Conservation (phyloP, 1,140 invertebrate genomes). For the Ladona fulva region DNA sequence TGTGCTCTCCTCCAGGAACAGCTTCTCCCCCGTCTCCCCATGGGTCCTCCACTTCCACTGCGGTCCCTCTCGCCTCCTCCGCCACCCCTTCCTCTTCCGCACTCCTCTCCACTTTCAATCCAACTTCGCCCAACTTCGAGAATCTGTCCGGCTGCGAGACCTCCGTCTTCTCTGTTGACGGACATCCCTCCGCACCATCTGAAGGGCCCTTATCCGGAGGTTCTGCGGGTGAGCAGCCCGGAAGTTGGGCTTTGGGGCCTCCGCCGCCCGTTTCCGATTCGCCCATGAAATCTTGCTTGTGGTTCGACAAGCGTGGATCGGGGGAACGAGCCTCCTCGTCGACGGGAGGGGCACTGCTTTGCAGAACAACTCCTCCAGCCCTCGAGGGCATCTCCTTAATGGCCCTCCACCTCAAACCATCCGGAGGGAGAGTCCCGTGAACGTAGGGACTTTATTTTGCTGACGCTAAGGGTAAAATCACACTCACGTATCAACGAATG, state of each 20-base stretch:
- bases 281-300: not conserved
- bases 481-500: too few species aligned
- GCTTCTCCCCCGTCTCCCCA: not conserved
- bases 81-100: not conserved
- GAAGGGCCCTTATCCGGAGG: not conserved
- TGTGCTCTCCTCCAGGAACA: not conserved
- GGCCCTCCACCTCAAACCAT: not conserved
- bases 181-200: not conserved
- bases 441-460: too few species aligned
- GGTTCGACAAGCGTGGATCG: too few species aligned
- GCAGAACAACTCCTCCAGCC: not conserved
- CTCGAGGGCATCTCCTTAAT: not conserved
- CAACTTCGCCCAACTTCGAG: not conserved
- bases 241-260: not conserved
- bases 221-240: not conserved
- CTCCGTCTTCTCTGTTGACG: not conserved
- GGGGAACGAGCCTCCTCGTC: not conserved
- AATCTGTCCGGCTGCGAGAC: not conserved
- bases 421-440: not conserved
- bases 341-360: not conserved
- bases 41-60: not conserved
- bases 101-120: not conserved
- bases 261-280: not conserved
- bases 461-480: too few species aligned
- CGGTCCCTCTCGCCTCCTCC: not conserved